These are phyloP conservation scores for Burhinus bistriatus DNA, from an alignment of 2,113 vertebrate genomes.

Conservation along the genomic window DNA sequence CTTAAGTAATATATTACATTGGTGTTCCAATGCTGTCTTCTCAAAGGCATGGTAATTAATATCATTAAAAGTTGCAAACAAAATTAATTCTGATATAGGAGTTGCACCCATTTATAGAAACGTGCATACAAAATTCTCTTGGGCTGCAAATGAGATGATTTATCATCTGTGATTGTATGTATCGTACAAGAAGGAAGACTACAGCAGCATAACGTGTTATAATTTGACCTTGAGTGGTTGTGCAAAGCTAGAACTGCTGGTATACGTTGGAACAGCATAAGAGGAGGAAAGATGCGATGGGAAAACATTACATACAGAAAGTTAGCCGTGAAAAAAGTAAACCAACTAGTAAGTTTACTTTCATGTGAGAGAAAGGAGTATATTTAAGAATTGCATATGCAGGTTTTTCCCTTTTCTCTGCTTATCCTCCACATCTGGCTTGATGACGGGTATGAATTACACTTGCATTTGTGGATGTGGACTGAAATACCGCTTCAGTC, in stretches of 20 bases:
- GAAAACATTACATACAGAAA: not conserved
- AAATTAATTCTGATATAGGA: not conserved
- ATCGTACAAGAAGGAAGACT: not conserved
- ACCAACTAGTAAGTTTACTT: not conserved
- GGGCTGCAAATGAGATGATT: not conserved
- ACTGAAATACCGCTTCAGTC: not conserved
- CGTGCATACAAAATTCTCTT: not conserved
- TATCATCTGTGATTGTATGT: rapidly evolving
- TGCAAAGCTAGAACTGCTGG: not conserved
- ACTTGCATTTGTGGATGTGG: not conserved
- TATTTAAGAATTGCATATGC: not conserved
- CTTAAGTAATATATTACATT: not conserved
- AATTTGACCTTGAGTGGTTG: not conserved
- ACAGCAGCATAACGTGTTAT: not conserved
- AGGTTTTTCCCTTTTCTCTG: not conserved
- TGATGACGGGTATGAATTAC: not conserved
- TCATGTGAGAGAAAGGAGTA: not conserved
- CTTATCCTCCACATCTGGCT: not conserved
- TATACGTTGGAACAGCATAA: not conserved
- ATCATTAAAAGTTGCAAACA: not conserved
- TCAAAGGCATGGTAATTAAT: not conserved
- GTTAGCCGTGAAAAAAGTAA: not conserved
- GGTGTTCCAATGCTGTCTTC: not conserved
- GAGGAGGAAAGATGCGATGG: not conserved
- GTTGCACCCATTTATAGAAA: not conserved